phyloP scores from a whole-genome alignment of 2,797 vertebrate species.

The Distichodus sexfasciatus region DNA sequence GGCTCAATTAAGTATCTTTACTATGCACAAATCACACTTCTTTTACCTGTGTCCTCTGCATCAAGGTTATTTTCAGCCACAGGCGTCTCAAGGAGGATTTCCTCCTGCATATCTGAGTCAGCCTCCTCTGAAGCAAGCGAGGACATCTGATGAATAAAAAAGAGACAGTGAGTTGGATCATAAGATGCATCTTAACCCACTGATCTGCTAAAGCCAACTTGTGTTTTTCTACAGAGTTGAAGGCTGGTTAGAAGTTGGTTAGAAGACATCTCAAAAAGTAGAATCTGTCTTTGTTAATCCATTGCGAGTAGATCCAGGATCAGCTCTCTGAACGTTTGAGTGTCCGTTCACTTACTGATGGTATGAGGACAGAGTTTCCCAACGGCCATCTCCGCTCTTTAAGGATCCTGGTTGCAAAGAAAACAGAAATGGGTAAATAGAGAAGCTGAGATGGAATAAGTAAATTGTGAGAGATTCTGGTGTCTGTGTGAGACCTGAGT shows the following conservation, averaged over 20 bases:
- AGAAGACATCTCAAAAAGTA: too few species aligned
- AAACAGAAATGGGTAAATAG: background rate
- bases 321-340: background rate
- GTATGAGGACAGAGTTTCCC: constrained; percentile 34
- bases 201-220: background rate
- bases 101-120: background rate
- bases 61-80: background rate
- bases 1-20: too few species aligned
- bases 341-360: background rate
- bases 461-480: background rate
- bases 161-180: background rate
- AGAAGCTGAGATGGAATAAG: background rate
- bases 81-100: background rate
- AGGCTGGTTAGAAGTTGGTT: background rate
- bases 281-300: too few species aligned
- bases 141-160: background rate
- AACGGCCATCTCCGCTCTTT: constrained; percentile 67
- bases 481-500: constrained; percentile 79
- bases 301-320: too few species aligned
- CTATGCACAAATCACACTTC: too few species aligned
- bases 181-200: background rate
- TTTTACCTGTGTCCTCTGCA: background rate
- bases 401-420: background rate
- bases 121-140: background rate
- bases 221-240: too few species aligned